These are phyloP conservation scores for Heliconius congener DNA, from an alignment of 1,140 invertebrate genomes.

Conservation along the genomic window DNA sequence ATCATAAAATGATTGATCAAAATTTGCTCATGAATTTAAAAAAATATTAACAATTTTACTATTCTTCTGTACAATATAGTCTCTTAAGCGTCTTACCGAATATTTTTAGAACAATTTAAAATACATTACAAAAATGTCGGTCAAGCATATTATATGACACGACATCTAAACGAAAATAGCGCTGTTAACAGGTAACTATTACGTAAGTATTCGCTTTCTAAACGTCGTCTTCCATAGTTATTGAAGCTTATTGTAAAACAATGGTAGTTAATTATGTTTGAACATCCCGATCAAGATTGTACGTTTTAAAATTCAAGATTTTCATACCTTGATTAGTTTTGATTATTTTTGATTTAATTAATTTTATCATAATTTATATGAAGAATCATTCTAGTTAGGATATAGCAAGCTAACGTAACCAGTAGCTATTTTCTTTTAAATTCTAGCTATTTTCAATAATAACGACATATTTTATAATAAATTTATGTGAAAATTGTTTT, in stretches of 20 bases:
- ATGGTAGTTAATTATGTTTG: background rate
- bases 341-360: background rate
- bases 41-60: background rate
- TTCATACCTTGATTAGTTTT: background rate
- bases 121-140: conserved; percentile 18
- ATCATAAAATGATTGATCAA: too few relatives aligned
- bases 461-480: too few relatives aligned
- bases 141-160: conserved; percentile 17
- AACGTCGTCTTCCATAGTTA: background rate
- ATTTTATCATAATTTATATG: background rate
- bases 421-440: too few relatives aligned
- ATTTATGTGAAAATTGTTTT: too few relatives aligned
- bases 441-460: too few relatives aligned
- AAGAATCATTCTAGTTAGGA: background rate
- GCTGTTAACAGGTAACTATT: conserved; percentile 3
- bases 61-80: background rate
- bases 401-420: too few relatives aligned
- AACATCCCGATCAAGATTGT: background rate
- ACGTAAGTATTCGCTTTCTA: conserved; percentile 3
- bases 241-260: conserved; percentile 4
- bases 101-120: conserved; percentile 21
- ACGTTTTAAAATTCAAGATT: background rate
- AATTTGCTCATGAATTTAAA: background rate
- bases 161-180: conserved; percentile 9
- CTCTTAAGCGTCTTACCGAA: background rate